Evolutionary conservation across 2,888 invertebrate genomes (phyloP), one percentile per base, ranked within the genome.

Genomic region (Xestia rhomboidea): DNA sequence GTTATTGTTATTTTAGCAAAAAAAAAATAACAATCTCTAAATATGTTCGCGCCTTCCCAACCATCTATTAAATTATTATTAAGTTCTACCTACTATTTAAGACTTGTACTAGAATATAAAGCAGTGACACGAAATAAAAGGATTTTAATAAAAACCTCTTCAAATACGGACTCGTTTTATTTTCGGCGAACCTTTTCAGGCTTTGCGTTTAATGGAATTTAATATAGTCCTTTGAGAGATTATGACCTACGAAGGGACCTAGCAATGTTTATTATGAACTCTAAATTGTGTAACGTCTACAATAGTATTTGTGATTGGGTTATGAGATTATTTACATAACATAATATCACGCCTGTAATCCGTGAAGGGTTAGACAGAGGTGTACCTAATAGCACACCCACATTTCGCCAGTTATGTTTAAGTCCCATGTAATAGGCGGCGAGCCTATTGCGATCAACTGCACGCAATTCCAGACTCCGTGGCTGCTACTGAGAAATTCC

Each of bases 91-190:
- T 82, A 75, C 63, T 85, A 76, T 68, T 80, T 87, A 86, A 86
- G 82, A 85, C 79, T 81, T 84, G 34, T 87, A 75, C 51, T 86
- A 83, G 77, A 68, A 49, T 77, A 78, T 76, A 76, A 82, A 51
- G 60, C 88, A 88, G 76, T 76, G 81, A 85, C 78, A 76, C 77
- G 57, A 81, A 63, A 78, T 83, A 74, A 87, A 88, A 81, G 67
- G 79, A 87, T 88, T 87, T 88, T 83, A 87, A 77, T 87, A 87
- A 88, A 85, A 87, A 81, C 79, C 79, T 87, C 81, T 78, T 85
- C 69, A 81, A 87, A 78, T 78, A 64, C 46, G 2, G 8, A 34
- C 27, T 85, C 38, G 79, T 87, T 88, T 87, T 81, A 88, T 87
- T 87, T 76, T 54, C 54, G 8, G 63, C 6, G 11, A 68, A 38